Percentiles rank a stretch among this genome's conserved stretches.
These are phyloP conservation scores for Cactoblastis cactorum DNA, from an alignment of 2,888 invertebrate species.

Conservation along the genomic window DNA sequence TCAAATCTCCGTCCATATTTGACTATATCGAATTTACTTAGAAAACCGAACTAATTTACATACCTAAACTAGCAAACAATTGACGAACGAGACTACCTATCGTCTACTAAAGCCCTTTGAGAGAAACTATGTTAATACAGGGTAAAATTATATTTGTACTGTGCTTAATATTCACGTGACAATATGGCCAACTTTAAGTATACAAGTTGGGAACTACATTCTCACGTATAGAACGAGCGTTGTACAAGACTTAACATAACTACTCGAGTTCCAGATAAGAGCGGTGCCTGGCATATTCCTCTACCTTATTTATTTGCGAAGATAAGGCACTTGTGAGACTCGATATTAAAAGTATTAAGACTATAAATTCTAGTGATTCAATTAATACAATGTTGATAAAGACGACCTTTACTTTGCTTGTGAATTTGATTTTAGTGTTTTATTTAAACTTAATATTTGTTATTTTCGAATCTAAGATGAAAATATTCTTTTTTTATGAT, in stretches of 20 bases:
- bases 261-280: slow-evolving; percentile 11
- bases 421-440: not conserved
- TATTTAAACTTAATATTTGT: not conserved
- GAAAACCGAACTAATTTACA: too few relatives aligned
- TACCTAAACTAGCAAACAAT: not conserved
- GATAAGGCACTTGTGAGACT: slow-evolving; percentile 11
- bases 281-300: slow-evolving; percentile 6
- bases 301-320: slow-evolving; percentile 6
- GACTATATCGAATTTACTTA: too few relatives aligned
- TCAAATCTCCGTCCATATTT: too few relatives aligned
- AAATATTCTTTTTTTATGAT: too few relatives aligned
- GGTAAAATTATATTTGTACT: slow-evolving; percentile 56
- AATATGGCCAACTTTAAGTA: slow-evolving; percentile 33
- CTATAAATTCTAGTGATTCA: not conserved
- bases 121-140: slow-evolving; percentile 37
- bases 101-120: not conserved
- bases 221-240: slow-evolving; percentile 24
- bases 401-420: not conserved
- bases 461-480: too few relatives aligned
- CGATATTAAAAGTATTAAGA: slow-evolving; percentile 1
- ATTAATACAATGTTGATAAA: not conserved
- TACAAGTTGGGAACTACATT: slow-evolving; percentile 27
- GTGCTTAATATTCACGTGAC: slow-evolving; percentile 44
- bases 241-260: slow-evolving; percentile 27
- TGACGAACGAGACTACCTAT: not conserved